Base-by-base conservation (phyloP, 2,113 vertebrate genomes). In the Vulpes lagopus region DNA sequence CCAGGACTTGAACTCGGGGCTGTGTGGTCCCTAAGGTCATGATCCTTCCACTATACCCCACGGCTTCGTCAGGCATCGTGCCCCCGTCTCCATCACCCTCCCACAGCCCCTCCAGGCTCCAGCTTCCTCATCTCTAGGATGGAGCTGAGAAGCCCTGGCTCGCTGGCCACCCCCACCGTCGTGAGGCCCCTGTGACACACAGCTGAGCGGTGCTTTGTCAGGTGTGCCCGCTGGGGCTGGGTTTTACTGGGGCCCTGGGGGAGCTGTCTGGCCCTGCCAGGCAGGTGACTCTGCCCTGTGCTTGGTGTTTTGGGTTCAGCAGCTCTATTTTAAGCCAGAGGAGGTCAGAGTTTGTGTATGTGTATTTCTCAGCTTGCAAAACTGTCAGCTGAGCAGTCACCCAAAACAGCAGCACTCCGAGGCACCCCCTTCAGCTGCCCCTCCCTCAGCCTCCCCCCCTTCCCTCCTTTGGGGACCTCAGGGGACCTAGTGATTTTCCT, bases 311-410 rank as follows among this genome's bases (percentile, higher is more conserved):
- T 98, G 49, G 85, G 97, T 83, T 97, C 98, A 90, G 97, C 93
- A 89, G 97, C 93, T 98, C 98, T 99, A 98, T 99, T 99, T 99
- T 99, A 98, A 99, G 98, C 97, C 81, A 89, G 98, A 97, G 94
- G 97, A 97, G 98, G 96, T 76, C 96, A 87, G 92, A 78, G 79
- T 95, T 89, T 94, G 97, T 84, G 64, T 84, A 32, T 90, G 92
- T 98, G 97, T 98, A 98, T 98, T 98, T 98, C 98, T 98, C 95
- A 16, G 96, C 95, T 98, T 98, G 98, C 98, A 98, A 98, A 98
- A 82, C 79, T 15, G 80, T 98, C 98, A 98, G 96, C 67, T 98
- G 98, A 98, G 97, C 96, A 92, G 67, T 91, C 97, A 98, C 98
- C 98, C 97, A 98, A 97, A 98, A 97, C 98, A 96, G 97, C 97